These are phyloP conservation scores for Antennarius striatus DNA, from an alignment of 2,113 vertebrate species.

Conservation along the genomic window DNA sequence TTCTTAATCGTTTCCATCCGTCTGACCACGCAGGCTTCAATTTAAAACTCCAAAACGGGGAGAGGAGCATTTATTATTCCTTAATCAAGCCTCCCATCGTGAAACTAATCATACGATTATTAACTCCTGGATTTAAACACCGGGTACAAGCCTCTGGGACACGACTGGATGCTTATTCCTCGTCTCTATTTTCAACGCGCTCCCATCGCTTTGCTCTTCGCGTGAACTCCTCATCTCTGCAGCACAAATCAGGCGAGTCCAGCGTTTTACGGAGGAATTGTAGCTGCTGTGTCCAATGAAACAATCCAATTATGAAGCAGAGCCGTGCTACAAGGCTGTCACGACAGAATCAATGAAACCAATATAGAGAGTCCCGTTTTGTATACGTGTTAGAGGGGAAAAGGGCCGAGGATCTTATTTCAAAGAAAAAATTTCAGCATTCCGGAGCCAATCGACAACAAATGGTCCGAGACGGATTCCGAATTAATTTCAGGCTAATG, in stretches of 20 bases:
- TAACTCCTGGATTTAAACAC: constrained; percentile 14
- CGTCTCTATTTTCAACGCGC: too few relatives aligned
- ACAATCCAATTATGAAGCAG: constrained; percentile 73
- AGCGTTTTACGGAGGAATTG: constrained; percentile 28
- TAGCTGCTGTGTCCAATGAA: constrained; percentile 43
- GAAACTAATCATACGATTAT: constrained; percentile 39
- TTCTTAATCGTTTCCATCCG: too few relatives aligned
- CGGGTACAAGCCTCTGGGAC: background rate
- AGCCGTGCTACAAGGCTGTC: constrained; percentile 65
- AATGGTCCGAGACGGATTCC: background rate
- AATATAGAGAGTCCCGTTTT: constrained; percentile 66
- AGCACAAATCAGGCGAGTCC: constrained; percentile 17
- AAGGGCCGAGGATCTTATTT: constrained; percentile 30
- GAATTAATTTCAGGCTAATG: constrained; percentile 23
- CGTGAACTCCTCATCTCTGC: constrained; percentile 28
- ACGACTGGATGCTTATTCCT: background rate
- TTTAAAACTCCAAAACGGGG: background rate
- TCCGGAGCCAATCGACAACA: constrained; percentile 28
- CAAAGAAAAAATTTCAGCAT: constrained; percentile 55
- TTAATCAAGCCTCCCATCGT: constrained; percentile 35
- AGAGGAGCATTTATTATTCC: background rate
- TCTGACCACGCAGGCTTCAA: constrained; percentile 13
- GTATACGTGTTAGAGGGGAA: constrained; percentile 44
- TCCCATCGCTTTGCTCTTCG: background rate
- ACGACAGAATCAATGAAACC: constrained; percentile 79